Base-by-base conservation (phyloP, 2,113 vertebrate genomes). In the Synodontis membranacea region DNA sequence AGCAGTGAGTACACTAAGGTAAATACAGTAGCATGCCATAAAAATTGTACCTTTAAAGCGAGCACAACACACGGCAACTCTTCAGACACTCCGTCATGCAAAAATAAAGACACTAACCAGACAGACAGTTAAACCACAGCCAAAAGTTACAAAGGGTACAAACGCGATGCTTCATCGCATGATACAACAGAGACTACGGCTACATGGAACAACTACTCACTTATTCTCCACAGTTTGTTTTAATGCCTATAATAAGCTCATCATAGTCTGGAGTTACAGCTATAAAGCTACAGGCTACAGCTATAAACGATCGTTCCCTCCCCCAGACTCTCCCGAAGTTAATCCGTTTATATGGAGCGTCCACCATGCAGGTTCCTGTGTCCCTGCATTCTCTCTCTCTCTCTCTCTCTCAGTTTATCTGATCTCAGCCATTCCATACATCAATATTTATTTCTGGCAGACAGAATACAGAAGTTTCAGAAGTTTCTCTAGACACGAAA, bases 401-500 rank as follows among this genome's bases (percentile, higher is more conserved):
- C 62, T n/a, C 56, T 62, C 68, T 80, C 62, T 66, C 58, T 15
- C 60, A 64, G 39, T 46, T 82, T 42, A 60, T 82, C 42, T 82
- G 58, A 46, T 82, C 70, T 72, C 54, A 34, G 86, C 68, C 62
- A 34, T 12, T 48, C 64, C 52, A 80, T 39, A 86, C 86, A 80
- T 89, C 86, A 86, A 79, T 89, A 87, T 83, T 89, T 87, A 79
- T 83, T 85, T 64, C 86, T 66, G 62, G 42, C 62, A 86, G 60
- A 79, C 66, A 68, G n/a, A 75, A 48, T 39, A 82, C 58, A 2
- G 34, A 80, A 48, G 39, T n/a, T n/a, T n/a, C n/a, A 64, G 62
- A 48, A 31, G 42, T 44, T 21, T n/a, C 39, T 64, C 66, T 52
- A 93, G 94, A 94, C 94, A 93, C 94, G 92, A 92, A 93, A 88